A percentile compares a stretch with the other conserved stretches of the same genome.
Evolutionary conservation across 2,113 vertebrate species (phyloP).

Genomic region (Rhinoptilus africanus): DNA sequence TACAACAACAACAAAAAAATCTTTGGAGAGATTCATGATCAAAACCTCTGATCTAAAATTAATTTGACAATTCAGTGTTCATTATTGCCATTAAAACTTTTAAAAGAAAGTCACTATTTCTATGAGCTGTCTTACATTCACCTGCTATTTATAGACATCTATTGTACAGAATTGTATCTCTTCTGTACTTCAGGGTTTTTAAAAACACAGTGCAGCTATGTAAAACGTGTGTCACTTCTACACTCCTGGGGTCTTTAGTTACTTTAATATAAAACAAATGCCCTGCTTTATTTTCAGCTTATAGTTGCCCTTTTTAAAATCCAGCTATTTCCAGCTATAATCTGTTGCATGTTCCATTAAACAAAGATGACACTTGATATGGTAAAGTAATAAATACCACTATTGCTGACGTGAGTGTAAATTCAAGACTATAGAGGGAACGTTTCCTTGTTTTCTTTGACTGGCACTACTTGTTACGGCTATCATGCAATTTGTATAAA

Average conservation of each 20-base stretch:
- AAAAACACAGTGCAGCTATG: not conserved
- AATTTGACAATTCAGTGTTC: not conserved
- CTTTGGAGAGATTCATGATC: not conserved
- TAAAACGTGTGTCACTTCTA: not conserved
- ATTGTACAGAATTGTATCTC: not conserved
- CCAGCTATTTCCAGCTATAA: not conserved
- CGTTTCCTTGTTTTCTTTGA: not conserved
- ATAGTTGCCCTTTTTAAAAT: not conserved
- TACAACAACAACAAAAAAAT: not conserved
- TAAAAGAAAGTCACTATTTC: not conserved
- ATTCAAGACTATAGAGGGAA: not conserved
- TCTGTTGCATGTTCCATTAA: not conserved
- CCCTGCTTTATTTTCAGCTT: not conserved
- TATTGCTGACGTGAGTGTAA: not conserved
- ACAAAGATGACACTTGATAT: not conserved
- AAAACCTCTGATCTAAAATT: not conserved
- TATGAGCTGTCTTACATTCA: not conserved
- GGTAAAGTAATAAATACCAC: not conserved
- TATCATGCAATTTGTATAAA: not conserved
- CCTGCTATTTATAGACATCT: not conserved
- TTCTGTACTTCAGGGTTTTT: not conserved
- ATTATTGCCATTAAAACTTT: not conserved
- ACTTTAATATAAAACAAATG: not conserved
- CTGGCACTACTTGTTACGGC: not conserved
- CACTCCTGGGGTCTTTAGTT: not conserved